Percentiles rank a stretch among this genome's conserved stretches.
These are phyloP conservation scores for Calycopis cecrops DNA, from an alignment of 1,140 invertebrate genomes.

Conservation along the genomic window DNA sequence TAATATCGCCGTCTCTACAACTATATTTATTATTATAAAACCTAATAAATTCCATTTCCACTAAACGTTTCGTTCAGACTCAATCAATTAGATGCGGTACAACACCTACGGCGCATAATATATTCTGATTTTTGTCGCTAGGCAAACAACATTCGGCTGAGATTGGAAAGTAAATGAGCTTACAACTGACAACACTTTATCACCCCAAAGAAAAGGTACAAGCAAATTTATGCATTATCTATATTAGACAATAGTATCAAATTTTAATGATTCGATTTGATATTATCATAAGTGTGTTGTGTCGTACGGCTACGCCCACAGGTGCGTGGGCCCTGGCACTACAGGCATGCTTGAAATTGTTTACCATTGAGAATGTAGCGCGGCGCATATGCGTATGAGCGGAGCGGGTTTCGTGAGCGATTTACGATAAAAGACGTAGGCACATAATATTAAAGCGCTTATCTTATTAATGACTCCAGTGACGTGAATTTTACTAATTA, in stretches of 20 bases:
- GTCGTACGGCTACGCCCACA: slow-evolving; percentile 29
- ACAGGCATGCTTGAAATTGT: slow-evolving; percentile 25
- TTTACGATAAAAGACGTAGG: not conserved
- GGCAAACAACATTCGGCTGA: slow-evolving; percentile 36
- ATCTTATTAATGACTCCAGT: too few species aligned
- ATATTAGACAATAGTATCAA: slow-evolving; percentile 7
- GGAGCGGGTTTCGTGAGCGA: not conserved
- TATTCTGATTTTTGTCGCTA: slow-evolving; percentile 30
- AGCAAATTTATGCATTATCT: slow-evolving; percentile 22
- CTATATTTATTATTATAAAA: too few species aligned
- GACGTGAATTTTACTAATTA: too few species aligned
- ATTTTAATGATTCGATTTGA: slow-evolving; percentile 16
- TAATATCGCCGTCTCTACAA: too few species aligned
- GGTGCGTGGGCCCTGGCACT: slow-evolving; percentile 33
- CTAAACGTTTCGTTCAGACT: slow-evolving; percentile 1
- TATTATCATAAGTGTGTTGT: slow-evolving; percentile 14
- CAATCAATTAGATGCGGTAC: not conserved
- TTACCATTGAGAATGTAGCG: slow-evolving; percentile 24
- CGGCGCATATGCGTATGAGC: slow-evolving; percentile 10
- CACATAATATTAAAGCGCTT: too few species aligned
- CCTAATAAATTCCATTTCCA: not conserved
- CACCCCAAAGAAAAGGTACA: not conserved
- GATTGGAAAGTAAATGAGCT: slow-evolving; percentile 47
- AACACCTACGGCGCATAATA: slow-evolving; percentile 27
- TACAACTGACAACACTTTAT: slow-evolving; percentile 11